These are phyloP conservation scores for Ectobius pallidus DNA, from an alignment of 2,888 invertebrate species.

Conservation along the genomic window DNA sequence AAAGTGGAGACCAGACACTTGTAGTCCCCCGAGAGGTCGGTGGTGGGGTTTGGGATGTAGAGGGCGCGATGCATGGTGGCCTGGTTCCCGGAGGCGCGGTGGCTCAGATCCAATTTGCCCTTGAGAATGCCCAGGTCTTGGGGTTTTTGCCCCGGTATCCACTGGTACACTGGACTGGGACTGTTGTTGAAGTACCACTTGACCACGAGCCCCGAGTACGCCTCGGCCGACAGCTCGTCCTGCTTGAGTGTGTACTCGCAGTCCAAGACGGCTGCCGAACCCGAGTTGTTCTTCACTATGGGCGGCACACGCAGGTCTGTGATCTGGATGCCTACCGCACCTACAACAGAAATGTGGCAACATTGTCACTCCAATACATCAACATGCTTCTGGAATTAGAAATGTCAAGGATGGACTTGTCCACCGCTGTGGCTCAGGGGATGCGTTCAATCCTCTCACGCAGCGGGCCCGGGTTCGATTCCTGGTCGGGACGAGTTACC, in stretches of 20 bases:
- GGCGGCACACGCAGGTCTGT: conserved; percentile 66
- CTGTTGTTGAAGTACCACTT: conserved; percentile 76
- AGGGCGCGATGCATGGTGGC: conserved; percentile 74
- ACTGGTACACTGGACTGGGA: conserved; percentile 75
- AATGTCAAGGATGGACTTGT: no score
- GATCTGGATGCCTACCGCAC: conserved; percentile 64
- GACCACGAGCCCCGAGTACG: conserved; percentile 66
- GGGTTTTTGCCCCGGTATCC: conserved; percentile 74
- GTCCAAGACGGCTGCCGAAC: conserved; percentile 67
- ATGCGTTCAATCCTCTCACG: no score
- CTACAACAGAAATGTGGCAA: conserved; percentile 54
- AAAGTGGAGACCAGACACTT: conserved; percentile 75
- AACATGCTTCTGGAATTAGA: no score
- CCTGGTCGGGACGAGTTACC: no score
- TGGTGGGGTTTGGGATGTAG: conserved; percentile 69
- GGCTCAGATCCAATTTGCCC: conserved; percentile 66
- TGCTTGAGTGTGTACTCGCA: conserved; percentile 70
- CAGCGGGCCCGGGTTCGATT: no score
- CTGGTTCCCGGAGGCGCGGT: conserved; percentile 68
- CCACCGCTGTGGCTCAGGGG: no score
- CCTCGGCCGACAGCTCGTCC: conserved; percentile 58
- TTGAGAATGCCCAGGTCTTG: conserved; percentile 65
- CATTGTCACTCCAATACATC: no score
- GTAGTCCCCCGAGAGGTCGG: conserved; percentile 74
- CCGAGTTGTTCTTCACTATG: conserved; percentile 64